Percentiles rank a stretch among this genome's conserved stretches.
These are phyloP conservation scores for Labeo catla DNA, from an alignment of 2,113 vertebrate genomes.

Conservation along the genomic window DNA sequence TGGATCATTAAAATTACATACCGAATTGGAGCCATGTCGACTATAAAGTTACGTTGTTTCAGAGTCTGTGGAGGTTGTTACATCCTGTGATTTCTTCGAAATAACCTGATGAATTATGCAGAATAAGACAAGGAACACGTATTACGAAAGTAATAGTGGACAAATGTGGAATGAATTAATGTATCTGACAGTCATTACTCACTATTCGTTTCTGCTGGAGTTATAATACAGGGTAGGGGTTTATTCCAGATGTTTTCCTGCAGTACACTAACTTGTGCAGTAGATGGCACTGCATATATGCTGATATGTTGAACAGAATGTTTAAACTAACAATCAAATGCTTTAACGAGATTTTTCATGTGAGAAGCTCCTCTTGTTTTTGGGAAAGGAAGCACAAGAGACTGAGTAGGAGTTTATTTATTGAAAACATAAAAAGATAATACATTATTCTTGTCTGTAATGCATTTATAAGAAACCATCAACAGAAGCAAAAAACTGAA, in stretches of 20 bases:
- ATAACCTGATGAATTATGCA: not conserved
- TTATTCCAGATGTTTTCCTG: constrained; percentile 1
- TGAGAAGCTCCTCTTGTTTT: not conserved
- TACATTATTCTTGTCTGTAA: not conserved
- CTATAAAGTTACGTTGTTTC: not conserved
- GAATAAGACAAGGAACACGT: not conserved
- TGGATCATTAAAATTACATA: not conserved
- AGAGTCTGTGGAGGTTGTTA: not conserved
- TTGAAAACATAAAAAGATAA: not conserved
- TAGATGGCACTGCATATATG: constrained; percentile 75
- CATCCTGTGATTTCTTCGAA: not conserved
- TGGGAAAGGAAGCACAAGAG: not conserved
- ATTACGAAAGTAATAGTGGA: not conserved
- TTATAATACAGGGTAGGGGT: not conserved
- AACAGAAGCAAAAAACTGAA: not conserved
- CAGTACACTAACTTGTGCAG: constrained; percentile 49
- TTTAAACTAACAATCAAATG: not conserved
- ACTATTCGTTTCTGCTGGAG: not conserved
- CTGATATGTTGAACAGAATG: constrained; percentile 28
- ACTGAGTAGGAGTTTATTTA: not conserved
- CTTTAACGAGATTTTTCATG: not conserved
- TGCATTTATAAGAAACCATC: not conserved
- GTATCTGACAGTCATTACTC: not conserved
- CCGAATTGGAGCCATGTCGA: not conserved
- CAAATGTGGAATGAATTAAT: not conserved